Evolutionary conservation across 2,113 vertebrate genomes (phyloP), one percentile per base, ranked within the genome.

Genomic region (Cephalopterus ornatus): DNA sequence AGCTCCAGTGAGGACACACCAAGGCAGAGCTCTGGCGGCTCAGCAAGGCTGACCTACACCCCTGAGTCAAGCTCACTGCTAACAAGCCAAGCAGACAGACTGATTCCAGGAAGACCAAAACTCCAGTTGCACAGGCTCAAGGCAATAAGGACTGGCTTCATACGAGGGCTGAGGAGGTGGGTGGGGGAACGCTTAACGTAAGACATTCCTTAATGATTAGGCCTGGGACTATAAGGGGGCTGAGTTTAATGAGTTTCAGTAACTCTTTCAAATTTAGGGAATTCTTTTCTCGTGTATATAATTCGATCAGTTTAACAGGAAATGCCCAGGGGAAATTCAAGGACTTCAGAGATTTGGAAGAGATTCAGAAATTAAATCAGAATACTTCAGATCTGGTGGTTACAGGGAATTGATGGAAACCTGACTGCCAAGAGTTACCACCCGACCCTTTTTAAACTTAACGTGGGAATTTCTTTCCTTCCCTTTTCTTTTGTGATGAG

Each of bases 121-220:
- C 61, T 87, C 75, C 63, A 61, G 62, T 62, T 93, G 87, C 70
- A 96, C 61, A 90, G 92, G 97, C 44, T 62, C 35, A 61, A 52
- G 65, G 92, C 89, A 92, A 49, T 19, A 59, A 67, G 67, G 81
- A 50, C 3, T 72, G 79, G 73, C 68, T 78, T 72, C 76, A 55
- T 72, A 39, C 37, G 79, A 92, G 79, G 56, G 55, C 50, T 72
- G 72, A 88, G 49, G 90, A 90, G 86, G 67, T 93, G 93, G 94
- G 95, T 86, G 95, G 95, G 71, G 88, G 80, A 93, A 75, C 37
- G 4, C 72, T 88, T 70, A 80, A 44, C 2, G 4, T 75, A 85
- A 94, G 73, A 83, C 95, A 96, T 96, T 97, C 96, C 93, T 97
- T 66, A 53, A 83, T 44, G 80, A 93, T 97, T 92, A 97, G 92